These are phyloP conservation scores for Lycophotia porphyrea DNA, from an alignment of 2,888 invertebrate species.

Conservation along the genomic window DNA sequence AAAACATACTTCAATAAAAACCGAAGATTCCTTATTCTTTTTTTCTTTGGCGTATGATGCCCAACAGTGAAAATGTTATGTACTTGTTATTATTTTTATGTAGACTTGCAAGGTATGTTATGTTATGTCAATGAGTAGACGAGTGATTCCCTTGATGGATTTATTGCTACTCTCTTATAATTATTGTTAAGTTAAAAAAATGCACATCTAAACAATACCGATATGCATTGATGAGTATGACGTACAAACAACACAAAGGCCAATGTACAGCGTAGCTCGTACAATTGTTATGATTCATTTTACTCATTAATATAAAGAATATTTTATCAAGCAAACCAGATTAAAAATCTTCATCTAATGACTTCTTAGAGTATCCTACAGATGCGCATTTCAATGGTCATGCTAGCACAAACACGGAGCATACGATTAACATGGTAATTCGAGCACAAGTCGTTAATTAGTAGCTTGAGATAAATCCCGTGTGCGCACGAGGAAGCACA, in stretches of 20 bases:
- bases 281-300: background rate
- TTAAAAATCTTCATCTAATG: background rate
- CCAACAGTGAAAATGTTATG: too few species aligned
- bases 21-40: background rate
- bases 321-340: background rate
- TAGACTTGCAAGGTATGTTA: too few species aligned
- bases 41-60: too few species aligned
- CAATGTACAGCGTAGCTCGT: too few species aligned
- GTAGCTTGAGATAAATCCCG: slow-evolving; percentile 74
- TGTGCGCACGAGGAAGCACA: slow-evolving; percentile 39
- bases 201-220: too few species aligned
- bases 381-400: background rate
- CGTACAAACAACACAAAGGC: too few species aligned
- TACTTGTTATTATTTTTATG: too few species aligned
- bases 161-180: too few species aligned
- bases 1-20: background rate
- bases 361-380: background rate
- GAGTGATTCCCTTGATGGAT: too few species aligned
- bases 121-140: too few species aligned
- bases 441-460: slow-evolving; percentile 82
- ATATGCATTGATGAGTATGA: too few species aligned
- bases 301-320: background rate
- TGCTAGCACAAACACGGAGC: slow-evolving; percentile 68
- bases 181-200: too few species aligned
- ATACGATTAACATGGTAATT: slow-evolving; percentile 80